phyloP scores from a whole-genome alignment of 2,888 invertebrate species.

The Octodonta nipae region DNA sequence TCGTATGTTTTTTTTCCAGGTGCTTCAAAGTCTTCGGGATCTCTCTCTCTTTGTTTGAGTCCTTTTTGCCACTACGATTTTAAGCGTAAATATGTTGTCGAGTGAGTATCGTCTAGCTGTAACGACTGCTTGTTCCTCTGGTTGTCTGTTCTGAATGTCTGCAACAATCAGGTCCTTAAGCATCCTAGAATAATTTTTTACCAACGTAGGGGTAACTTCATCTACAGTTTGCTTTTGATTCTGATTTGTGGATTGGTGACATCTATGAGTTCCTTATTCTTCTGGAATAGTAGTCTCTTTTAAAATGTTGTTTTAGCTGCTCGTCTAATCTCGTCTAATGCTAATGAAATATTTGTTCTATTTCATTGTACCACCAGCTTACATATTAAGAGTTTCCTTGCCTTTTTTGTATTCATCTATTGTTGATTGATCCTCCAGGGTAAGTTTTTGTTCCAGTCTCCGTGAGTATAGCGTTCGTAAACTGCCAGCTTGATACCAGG shows the following conservation, averaged over 20 bases:
- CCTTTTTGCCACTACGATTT: constrained; percentile 1
- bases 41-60: background rate
- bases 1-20: background rate
- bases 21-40: background rate
- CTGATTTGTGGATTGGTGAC: background rate
- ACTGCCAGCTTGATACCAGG: background rate
- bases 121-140: background rate
- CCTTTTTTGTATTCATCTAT: constrained; percentile 1
- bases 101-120: background rate
- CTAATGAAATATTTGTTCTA: no score
- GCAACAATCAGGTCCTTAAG: background rate
- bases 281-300: background rate
- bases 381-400: no score
- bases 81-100: constrained; percentile 1
- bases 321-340: background rate
- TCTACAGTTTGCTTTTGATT: background rate
- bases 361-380: no score
- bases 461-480: constrained; percentile 1
- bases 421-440: background rate
- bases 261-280: background rate
- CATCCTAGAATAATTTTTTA: background rate
- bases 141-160: background rate
- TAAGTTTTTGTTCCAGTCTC: constrained; percentile 1
- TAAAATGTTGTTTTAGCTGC: background rate
- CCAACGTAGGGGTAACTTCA: background rate